Conservation (phyloP, 2,113 vertebrate species). For the Phasianus colchicus region DNA sequence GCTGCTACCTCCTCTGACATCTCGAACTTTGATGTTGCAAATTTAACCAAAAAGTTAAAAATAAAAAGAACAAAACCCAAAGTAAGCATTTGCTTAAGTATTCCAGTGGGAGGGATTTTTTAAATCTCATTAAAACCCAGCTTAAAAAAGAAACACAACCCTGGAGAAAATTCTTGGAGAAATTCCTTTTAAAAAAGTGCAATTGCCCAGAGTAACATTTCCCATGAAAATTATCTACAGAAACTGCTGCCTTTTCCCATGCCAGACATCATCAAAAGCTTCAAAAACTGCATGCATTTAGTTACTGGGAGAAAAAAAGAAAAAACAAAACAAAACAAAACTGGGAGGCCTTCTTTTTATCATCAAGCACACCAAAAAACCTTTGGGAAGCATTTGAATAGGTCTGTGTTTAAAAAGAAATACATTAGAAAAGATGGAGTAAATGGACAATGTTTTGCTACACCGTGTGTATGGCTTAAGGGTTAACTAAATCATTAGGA, state of each 20-base stretch:
- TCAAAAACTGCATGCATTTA: not conserved
- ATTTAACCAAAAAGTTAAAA: not conserved
- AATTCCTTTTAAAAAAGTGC: not conserved
- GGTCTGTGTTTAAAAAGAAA: not conserved
- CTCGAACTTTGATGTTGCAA: not conserved
- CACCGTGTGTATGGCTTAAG: not conserved
- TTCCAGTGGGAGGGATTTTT: not conserved
- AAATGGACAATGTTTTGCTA: not conserved
- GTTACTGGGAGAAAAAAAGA: not conserved
- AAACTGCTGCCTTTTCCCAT: not conserved
- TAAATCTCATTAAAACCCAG: not conserved
- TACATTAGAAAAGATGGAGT: not conserved
- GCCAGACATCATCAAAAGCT: not conserved
- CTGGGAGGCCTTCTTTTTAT: not conserved
- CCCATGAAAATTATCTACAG: not conserved
- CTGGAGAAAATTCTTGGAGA: slow-evolving; percentile 18
- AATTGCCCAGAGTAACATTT: not conserved
- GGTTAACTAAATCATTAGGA: not conserved
- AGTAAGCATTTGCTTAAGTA: slow-evolving; percentile 10
- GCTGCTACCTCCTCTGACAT: not conserved
- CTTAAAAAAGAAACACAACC: slow-evolving; percentile 32
- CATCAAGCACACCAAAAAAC: not conserved
- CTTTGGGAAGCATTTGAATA: not conserved
- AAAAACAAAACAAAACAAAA: not conserved
- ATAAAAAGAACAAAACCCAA: not conserved